Percentiles rank a stretch among this genome's conserved stretches.
Conservation (phyloP, 2,888 invertebrate species). For the Anarsia innoxiella region DNA sequence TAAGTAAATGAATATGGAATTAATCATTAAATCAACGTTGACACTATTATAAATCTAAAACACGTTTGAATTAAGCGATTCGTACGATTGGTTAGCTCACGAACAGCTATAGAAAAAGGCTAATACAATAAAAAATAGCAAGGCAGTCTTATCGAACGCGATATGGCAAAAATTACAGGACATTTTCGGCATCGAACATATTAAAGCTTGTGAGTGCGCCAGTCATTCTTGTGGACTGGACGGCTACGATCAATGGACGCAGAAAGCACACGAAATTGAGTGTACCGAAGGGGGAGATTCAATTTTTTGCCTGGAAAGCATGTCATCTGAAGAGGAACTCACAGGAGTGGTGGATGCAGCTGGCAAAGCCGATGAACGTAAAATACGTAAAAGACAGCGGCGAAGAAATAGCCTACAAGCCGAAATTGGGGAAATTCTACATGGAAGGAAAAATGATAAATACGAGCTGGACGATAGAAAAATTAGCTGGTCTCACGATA, state of each 20-base stretch:
- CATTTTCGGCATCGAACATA: too few species aligned
- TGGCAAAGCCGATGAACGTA: conserved; percentile 11
- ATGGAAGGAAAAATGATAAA: too few species aligned
- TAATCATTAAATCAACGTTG: too few species aligned
- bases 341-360: conserved; percentile 12
- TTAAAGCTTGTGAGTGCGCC: too few species aligned
- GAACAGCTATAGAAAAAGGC: too few species aligned
- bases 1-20: too few species aligned
- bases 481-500: background rate
- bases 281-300: conserved; percentile 13
- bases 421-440: conserved; percentile 1
- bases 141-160: too few species aligned
- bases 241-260: conserved; percentile 6
- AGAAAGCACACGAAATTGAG: conserved; percentile 7
- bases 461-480: background rate
- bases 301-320: conserved; percentile 7
- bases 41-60: too few species aligned
- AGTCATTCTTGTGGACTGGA: conserved; percentile 14
- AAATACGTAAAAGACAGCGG: background rate
- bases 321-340: conserved; percentile 3
- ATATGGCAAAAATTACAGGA: too few species aligned
- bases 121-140: too few species aligned
- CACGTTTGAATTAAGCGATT: too few species aligned
- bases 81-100: too few species aligned
- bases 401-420: background rate